Evolutionary conservation across 2,888 invertebrate species (phyloP).

Genomic region (Eristalinus sepulchralis): DNA sequence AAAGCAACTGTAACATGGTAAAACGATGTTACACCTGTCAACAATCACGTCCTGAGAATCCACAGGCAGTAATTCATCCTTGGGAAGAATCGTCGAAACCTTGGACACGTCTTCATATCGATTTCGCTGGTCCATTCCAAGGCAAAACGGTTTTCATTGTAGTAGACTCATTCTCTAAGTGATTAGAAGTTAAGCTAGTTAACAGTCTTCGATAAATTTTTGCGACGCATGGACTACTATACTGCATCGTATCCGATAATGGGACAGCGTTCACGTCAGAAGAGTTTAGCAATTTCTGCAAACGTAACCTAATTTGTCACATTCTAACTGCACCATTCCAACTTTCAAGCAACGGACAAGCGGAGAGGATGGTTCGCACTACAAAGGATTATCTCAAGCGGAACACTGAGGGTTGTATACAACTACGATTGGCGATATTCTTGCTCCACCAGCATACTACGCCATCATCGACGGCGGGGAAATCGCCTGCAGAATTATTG

Average conservation of each 20-base stretch:
- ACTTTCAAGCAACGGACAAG: not conserved
- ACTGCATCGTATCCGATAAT: not conserved
- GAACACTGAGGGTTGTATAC: not conserved
- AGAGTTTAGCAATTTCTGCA: not conserved
- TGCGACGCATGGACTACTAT: not conserved
- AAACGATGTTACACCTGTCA: not conserved
- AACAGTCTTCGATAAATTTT: not conserved
- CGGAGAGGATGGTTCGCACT: not conserved
- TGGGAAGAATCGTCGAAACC: not conserved
- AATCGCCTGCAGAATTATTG: not conserved
- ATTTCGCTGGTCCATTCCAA: too few relatives aligned
- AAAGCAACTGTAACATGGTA: too few relatives aligned
- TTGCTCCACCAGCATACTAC: not conserved
- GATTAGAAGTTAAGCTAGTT: slow-evolving; percentile 29
- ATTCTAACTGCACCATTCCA: not conserved
- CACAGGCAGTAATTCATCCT: not conserved
- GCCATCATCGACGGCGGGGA: not conserved
- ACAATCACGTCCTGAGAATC: not conserved
- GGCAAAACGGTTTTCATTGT: slow-evolving; percentile 32
- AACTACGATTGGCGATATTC: not conserved
- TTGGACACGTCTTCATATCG: not conserved
- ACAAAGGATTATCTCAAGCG: not conserved
- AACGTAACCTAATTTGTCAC: not conserved
- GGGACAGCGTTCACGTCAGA: not conserved
- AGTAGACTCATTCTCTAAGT: too few relatives aligned